Evolutionary conservation across 2,888 invertebrate genomes (phyloP), one percentile per base, ranked within the genome.

Genomic region (Tortrix viridana): DNA sequence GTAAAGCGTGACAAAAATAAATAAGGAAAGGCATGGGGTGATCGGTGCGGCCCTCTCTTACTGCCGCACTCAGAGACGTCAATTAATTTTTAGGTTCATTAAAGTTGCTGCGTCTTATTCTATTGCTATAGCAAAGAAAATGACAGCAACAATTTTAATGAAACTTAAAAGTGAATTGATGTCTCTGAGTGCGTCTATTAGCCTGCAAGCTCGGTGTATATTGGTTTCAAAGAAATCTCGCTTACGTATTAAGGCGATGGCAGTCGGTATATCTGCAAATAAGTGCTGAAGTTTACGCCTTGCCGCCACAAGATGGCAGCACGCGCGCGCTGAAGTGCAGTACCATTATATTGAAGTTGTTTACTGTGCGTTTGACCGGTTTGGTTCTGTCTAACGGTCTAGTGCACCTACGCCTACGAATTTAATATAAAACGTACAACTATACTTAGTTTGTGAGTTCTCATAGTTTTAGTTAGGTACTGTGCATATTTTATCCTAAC

Each of bases 1-100:
- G 86, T 80, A 68, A 89, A 90, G 88, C 88, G 88, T 84, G 88
- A 84, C 82, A 68, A 73, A 72, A 79, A 6, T 41, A 16, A 41
- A 41, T 14, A 41, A 41, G 16, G 41, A 41, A 16, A 76, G 70
- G 74, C 74, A 75, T 78, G 76, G 77, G 74, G 75, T 80, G 84
- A 78, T 76, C 74, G 82, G 86, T 88, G 87, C 88, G 87, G 86
- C 83, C 86, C 88, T 85, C 86, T 81, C 63, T 71, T 68, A 65
- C 75, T 74, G 73, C 66, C n/a, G n/a, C n/a, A n/a, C n/a, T n/a
- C n/a, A n/a, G n/a, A n/a, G n/a, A n/a, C n/a, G n/a, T n/a, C n/a
- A n/a, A n/a, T n/a, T n/a, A n/a, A n/a, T n/a, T n/a, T n/a, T n/a
- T n/a, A n/a, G n/a, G n/a, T n/a, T n/a, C n/a, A n/a, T n/a, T n/a